Evolutionary conservation across 1,140 invertebrate genomes (phyloP).

Genomic region (Gryllus bimaculatus): DNA sequence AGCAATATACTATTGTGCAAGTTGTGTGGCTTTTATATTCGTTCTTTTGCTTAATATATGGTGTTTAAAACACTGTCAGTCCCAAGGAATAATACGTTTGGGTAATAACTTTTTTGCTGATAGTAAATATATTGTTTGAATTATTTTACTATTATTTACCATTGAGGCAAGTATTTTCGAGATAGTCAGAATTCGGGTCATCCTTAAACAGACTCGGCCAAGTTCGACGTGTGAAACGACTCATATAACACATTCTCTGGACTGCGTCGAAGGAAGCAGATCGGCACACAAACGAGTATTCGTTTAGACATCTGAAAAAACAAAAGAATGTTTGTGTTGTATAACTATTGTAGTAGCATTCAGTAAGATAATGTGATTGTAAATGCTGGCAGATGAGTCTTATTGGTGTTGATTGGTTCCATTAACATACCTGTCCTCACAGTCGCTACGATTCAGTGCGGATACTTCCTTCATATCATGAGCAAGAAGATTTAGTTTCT

Average conservation of each 20-base stretch:
- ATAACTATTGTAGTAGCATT: no score
- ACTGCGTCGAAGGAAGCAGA: slow-evolving; percentile 72
- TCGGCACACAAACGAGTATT: slow-evolving; percentile 78
- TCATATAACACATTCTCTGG: slow-evolving; percentile 65
- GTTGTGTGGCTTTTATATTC: no score
- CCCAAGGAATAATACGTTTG: no score
- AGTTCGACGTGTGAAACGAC: slow-evolving; percentile 69
- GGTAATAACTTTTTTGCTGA: no score
- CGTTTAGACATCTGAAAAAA: slow-evolving; percentile 62
- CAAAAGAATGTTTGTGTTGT: no score
- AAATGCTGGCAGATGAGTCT: no score
- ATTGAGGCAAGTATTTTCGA: slow-evolving; percentile 84
- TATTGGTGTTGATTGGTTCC: no score
- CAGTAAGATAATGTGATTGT: no score
- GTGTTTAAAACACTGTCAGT: no score
- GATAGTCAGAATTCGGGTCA: slow-evolving; percentile 77
- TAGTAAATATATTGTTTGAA: no score
- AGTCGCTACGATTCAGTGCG: slow-evolving; percentile 73
- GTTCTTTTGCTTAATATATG: no score
- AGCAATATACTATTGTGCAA: no score
- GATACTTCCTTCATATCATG: slow-evolving; percentile 71
- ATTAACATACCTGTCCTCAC: slow-evolving; percentile 59
- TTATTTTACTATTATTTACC: slow-evolving; percentile 39
- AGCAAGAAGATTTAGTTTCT: slow-evolving; percentile 65
- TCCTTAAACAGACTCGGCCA: slow-evolving; percentile 73